Base-by-base conservation (phyloP, 2,113 vertebrate genomes). In the Ictalurus punctatus region DNA sequence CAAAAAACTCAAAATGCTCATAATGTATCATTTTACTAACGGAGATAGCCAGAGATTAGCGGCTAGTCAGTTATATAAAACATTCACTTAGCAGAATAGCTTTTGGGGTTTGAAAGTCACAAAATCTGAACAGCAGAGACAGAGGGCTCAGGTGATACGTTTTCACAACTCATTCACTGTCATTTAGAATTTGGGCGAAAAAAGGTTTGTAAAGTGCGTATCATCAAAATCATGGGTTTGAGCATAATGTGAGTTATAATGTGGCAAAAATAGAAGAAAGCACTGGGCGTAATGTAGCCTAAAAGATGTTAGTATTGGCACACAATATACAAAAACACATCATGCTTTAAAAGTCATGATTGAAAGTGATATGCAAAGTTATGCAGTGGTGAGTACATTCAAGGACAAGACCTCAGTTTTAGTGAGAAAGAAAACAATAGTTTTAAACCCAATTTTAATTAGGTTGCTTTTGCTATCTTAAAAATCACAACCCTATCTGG, bases 301-400 rank as follows among this genome's bases (percentile, higher is more conserved):
- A 88, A 73, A 88, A 85, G 91, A 93, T 89, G 94, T 95, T 94
- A 95, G 93, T 94, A 84, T 93, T 94, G 92, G 90, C 92, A 86
- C 91, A 93, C 92, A 94, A 93, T 93, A 93, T 83, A 89, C 63
- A 93, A 94, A 94, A 92, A 94, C 92, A 91, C 86, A 89, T 87
- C 91, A 91, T 86, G 85, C 89, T 88, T 81, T 90, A 90, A 91
- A 88, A 89, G 74, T 92, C 89, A 91, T 92, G 93, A 92, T 92
- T 88, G 91, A 93, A 93, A 93, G 93, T 94, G 93, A 95, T 93
- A 95, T 95, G 93, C 94, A 95, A 95, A 94, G 93, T 88, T 92
- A 94, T 94, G 94, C 91, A 92, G 91, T 92, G 92, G 92, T 94
- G 94, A 94, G 91, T 94, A 95, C 95, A 95, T 95, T 95, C 93